Percentiles rank a stretch among this genome's conserved stretches.
Evolutionary conservation across 2,888 invertebrate species (phyloP).

Genomic region (Eristalis pertinax): DNA sequence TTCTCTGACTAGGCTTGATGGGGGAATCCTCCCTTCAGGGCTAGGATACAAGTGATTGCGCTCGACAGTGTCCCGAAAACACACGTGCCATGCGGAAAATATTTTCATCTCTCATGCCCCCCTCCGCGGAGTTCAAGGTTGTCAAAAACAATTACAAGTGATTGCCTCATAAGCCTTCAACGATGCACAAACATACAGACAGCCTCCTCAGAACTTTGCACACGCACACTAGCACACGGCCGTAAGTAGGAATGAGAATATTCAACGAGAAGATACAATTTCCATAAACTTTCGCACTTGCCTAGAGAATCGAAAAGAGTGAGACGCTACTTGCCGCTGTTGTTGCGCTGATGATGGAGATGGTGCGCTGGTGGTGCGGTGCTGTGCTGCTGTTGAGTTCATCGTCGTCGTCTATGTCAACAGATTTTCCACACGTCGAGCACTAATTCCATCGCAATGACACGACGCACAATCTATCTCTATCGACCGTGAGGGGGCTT

Average conservation of each 20-base stretch:
- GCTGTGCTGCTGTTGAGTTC: neutral
- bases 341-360: neutral
- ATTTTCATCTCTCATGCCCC: neutral
- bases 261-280: neutral
- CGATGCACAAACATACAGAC: neutral
- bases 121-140: slow-evolving; percentile 40
- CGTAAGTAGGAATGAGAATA: neutral
- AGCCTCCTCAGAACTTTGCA: neutral
- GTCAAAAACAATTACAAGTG: slow-evolving; percentile 37
- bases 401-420: slow-evolving; percentile 33
- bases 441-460: slow-evolving; percentile 46
- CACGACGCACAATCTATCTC: slow-evolving; percentile 19
- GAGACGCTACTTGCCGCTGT: neutral
- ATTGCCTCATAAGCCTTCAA: slow-evolving; percentile 28
- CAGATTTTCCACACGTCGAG: slow-evolving; percentile 58
- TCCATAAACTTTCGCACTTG: slow-evolving; percentile 10
- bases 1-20: neutral
- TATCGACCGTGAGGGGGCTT: slow-evolving; percentile 7
- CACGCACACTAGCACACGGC: neutral
- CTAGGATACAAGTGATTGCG: neutral
- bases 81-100: slow-evolving; percentile 30
- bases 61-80: neutral
- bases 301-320: neutral
- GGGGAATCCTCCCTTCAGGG: neutral
- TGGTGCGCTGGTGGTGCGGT: too few relatives aligned